These are phyloP conservation scores for Napeogenes sylphis DNA, from an alignment of 2,888 invertebrate species.

Conservation along the genomic window DNA sequence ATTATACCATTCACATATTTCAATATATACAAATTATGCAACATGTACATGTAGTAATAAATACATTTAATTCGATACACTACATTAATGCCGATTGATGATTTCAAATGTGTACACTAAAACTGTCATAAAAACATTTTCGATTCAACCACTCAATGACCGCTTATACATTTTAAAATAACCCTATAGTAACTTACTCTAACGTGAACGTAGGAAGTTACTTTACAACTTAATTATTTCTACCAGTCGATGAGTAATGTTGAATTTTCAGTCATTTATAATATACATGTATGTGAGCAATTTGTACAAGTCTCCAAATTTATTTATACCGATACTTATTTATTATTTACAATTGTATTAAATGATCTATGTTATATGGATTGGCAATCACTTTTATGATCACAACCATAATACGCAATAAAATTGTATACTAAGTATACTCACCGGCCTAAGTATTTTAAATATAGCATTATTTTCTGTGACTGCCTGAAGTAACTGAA, in stretches of 20 bases:
- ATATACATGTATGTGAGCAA: constrained; percentile 73
- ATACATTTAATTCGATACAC: constrained; percentile 58
- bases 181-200: constrained; percentile 17
- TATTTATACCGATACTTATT: constrained; percentile 60
- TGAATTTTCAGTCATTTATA: constrained; percentile 72
- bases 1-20: constrained; percentile 64
- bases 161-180: constrained; percentile 19
- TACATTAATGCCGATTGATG: constrained; percentile 53
- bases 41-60: constrained; percentile 67
- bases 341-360: constrained; percentile 58
- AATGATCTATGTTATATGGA: constrained; percentile 58
- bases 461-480: constrained; percentile 22
- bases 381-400: constrained; percentile 72
- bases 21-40: constrained; percentile 76
- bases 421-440: constrained; percentile 43
- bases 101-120: constrained; percentile 56
- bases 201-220: constrained; percentile 26
- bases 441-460: constrained; percentile 33
- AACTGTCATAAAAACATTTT: constrained; percentile 58
- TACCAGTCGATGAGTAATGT: constrained; percentile 71
- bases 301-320: constrained; percentile 76
- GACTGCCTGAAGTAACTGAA: constrained; percentile 17
- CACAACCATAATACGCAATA: constrained; percentile 75
- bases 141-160: constrained; percentile 36
- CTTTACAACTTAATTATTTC: constrained; percentile 35